Evolutionary conservation across 2,888 invertebrate species (phyloP).

Genomic region (Andrena camellia): DNA sequence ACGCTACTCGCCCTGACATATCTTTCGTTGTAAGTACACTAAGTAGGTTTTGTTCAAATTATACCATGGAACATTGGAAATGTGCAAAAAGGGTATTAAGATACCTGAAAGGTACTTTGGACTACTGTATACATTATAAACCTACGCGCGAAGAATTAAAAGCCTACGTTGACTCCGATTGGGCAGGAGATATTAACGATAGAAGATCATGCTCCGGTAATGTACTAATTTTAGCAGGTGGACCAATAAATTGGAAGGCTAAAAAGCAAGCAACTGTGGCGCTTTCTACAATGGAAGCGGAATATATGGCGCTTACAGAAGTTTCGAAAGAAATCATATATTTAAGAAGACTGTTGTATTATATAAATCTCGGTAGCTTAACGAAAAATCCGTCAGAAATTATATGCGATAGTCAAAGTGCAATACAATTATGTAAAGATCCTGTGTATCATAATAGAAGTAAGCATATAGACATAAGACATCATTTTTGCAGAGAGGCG

Average conservation of each 20-base stretch:
- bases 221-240: neutral
- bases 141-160: neutral
- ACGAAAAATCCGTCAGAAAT: neutral
- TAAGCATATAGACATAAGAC: constrained; percentile 25
- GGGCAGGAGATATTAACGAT: constrained; percentile 26
- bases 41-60: constrained; percentile 25
- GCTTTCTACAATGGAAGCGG: constrained; percentile 34
- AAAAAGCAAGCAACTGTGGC: constrained; percentile 30
- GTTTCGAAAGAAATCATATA: constrained; percentile 14
- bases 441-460: constrained; percentile 13
- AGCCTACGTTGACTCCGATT: constrained; percentile 26
- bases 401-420: constrained; percentile 30
- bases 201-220: constrained; percentile 20
- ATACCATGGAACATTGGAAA: neutral
- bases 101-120: constrained; percentile 12
- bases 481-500: constrained; percentile 12
- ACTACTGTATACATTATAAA: constrained; percentile 17
- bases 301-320: constrained; percentile 17
- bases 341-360: neutral
- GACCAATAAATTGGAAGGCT: constrained; percentile 17
- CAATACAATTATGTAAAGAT: constrained; percentile 29
- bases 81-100: constrained; percentile 5
- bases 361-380: neutral
- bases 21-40: constrained; percentile 47
- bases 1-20: constrained; percentile 56